Evolutionary conservation across 1,140 invertebrate species (phyloP).

Genomic region (Orius insidiosus): DNA sequence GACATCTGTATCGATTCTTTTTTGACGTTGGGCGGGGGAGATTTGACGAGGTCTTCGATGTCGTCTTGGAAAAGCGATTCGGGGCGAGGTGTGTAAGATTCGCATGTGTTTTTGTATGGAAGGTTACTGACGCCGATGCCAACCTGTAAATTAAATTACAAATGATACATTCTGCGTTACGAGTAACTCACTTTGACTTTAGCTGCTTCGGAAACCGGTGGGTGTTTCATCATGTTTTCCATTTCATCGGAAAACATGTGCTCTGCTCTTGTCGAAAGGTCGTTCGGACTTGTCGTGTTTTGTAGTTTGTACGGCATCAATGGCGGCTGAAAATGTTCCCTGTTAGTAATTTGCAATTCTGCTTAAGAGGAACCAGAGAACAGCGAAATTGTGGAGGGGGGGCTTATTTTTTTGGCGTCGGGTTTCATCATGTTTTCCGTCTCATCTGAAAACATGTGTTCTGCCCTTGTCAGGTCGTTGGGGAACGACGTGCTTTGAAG

Average conservation of each 20-base stretch:
- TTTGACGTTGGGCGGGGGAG: constrained; percentile 23
- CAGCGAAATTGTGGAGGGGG: neutral
- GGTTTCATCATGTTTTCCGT: too few relatives aligned
- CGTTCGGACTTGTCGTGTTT: constrained; percentile 2
- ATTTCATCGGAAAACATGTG: constrained; percentile 22
- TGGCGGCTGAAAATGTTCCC: neutral
- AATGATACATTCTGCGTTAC: too few relatives aligned
- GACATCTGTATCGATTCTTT: constrained; percentile 15
- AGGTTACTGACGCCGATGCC: constrained; percentile 43
- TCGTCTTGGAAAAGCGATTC: constrained; percentile 44
- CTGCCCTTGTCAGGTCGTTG: too few relatives aligned
- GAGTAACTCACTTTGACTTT: constrained; percentile 19
- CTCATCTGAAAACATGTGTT: too few relatives aligned
- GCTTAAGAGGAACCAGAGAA: constrained; percentile 1
- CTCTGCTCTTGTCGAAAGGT: constrained; percentile 15
- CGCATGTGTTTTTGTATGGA: constrained; percentile 41
- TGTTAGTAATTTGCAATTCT: neutral
- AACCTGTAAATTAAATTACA: constrained; percentile 28
- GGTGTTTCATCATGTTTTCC: constrained; percentile 22
- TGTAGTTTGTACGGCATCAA: neutral
- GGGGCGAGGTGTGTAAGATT: constrained; percentile 37
- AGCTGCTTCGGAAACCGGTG: constrained; percentile 18
- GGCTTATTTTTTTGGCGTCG: too few relatives aligned
- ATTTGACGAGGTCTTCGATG: constrained; percentile 39
- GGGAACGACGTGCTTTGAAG: too few relatives aligned